Evolutionary conservation across 1,140 invertebrate species (phyloP).

Genomic region (Batillaria attramentaria): DNA sequence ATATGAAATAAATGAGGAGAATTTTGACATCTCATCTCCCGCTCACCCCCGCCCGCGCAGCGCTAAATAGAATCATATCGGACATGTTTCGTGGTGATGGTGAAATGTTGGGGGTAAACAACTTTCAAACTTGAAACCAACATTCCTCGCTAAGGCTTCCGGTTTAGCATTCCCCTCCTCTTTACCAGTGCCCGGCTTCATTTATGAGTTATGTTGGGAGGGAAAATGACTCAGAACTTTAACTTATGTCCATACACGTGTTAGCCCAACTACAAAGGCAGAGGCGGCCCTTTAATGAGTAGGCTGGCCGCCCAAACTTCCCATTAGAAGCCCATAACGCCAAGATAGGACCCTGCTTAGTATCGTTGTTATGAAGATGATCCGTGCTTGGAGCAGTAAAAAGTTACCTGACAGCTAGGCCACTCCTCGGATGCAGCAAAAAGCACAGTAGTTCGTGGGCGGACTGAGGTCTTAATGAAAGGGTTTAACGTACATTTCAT

Average conservation of each 20-base stretch:
- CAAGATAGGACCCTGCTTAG: no score
- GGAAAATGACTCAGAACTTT: background rate
- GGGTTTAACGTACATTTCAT: no score
- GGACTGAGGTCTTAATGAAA: no score
- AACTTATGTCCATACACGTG: background rate
- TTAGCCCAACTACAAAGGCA: background rate
- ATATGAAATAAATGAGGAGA: slow-evolving; percentile 10
- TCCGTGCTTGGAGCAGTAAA: no score
- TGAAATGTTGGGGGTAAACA: background rate
- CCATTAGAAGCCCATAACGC: slow-evolving; percentile 11
- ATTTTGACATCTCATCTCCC: background rate
- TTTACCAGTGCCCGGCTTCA: no score
- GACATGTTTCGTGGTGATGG: background rate
- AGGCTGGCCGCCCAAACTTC: background rate
- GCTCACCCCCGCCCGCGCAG: background rate
- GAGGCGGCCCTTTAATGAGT: background rate
- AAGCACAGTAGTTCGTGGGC: no score
- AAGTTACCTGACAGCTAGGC: no score
- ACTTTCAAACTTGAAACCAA: background rate
- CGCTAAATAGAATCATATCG: background rate
- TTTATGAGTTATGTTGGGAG: slow-evolving; percentile 1
- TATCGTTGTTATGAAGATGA: no score
- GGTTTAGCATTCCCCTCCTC: background rate
- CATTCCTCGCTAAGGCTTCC: background rate
- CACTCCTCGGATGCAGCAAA: no score